Evolutionary conservation across 2,113 vertebrate species (phyloP).

Genomic region (Cacatua alba): DNA sequence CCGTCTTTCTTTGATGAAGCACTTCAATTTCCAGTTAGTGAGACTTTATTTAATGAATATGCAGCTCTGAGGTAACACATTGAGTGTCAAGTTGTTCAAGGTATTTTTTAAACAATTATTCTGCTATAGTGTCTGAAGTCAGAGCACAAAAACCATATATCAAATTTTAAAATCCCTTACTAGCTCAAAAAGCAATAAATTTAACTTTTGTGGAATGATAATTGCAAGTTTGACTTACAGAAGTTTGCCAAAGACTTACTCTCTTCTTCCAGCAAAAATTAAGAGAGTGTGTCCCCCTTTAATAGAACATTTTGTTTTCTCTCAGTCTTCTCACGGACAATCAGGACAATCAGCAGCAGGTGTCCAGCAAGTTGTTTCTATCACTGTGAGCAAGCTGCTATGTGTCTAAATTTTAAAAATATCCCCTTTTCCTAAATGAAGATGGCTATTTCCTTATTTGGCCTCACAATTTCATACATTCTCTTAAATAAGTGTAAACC

Average conservation of each 20-base stretch:
- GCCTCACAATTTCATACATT: neutral
- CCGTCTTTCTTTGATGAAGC: slow-evolving; percentile 23
- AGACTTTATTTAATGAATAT: slow-evolving; percentile 20
- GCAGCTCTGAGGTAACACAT: slow-evolving; percentile 2
- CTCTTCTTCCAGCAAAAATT: neutral
- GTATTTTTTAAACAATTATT: neutral
- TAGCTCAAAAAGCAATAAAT: slow-evolving; percentile 27
- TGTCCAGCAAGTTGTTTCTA: neutral
- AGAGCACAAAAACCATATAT: neutral
- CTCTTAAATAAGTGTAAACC: neutral
- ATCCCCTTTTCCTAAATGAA: neutral
- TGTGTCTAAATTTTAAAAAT: neutral
- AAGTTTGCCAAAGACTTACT: slow-evolving; percentile 9
- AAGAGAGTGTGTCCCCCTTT: neutral
- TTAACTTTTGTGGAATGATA: neutral
- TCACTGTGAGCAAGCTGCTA: neutral
- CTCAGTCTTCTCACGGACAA: neutral
- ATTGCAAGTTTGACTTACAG: slow-evolving; percentile 8
- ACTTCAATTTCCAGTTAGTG: slow-evolving; percentile 33
- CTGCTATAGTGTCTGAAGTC: neutral
- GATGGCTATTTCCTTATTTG: neutral
- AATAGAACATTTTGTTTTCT: neutral
- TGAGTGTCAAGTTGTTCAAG: neutral
- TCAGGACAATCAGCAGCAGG: neutral
- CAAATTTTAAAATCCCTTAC: slow-evolving; percentile 21